Conservation (phyloP, 2,888 invertebrate genomes). For the Dorcus parallelipipedus region DNA sequence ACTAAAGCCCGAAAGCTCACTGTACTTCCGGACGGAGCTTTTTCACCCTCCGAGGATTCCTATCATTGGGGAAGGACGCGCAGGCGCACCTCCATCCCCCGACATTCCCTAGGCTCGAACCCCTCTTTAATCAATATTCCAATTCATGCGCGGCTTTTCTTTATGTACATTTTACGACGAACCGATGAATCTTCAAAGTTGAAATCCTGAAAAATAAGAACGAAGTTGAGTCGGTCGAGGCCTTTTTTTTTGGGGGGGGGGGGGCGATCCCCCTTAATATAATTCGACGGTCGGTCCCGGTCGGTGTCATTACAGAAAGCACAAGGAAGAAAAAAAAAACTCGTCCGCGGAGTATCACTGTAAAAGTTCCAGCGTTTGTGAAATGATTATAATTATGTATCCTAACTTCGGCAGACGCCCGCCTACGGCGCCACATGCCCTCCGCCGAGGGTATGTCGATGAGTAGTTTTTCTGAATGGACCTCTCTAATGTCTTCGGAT, state of each 20-base stretch:
- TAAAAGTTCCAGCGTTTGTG: conserved; percentile 29
- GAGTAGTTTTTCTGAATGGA: conserved; percentile 21
- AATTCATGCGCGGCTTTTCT: conserved; percentile 35
- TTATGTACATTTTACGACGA: no score
- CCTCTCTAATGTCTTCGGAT: conserved; percentile 14
- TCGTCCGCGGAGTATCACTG: conserved; percentile 31
- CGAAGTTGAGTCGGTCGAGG: no score
- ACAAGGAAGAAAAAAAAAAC: no score
- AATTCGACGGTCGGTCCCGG: no score
- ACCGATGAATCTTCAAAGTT: no score
- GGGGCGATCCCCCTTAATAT: no score
- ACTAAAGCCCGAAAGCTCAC: conserved; percentile 43
- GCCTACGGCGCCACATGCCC: conserved; percentile 45
- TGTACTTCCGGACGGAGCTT: conserved; percentile 40
- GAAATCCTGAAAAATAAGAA: no score
- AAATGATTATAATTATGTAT: conserved; percentile 46
- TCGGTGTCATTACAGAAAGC: background rate
- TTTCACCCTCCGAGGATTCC: conserved; percentile 34
- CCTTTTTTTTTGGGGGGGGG: no score
- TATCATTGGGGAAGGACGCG: conserved; percentile 35
- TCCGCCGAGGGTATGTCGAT: conserved; percentile 18
- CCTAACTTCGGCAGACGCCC: conserved; percentile 41
- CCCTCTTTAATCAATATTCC: conserved; percentile 36
- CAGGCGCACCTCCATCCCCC: conserved; percentile 25
- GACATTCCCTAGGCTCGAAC: background rate